A percentile compares a stretch with the other conserved stretches of the same genome.
Conservation (phyloP, 53 echinoderm and acorn worm species). For the Glandiceps talaboti region DNA sequence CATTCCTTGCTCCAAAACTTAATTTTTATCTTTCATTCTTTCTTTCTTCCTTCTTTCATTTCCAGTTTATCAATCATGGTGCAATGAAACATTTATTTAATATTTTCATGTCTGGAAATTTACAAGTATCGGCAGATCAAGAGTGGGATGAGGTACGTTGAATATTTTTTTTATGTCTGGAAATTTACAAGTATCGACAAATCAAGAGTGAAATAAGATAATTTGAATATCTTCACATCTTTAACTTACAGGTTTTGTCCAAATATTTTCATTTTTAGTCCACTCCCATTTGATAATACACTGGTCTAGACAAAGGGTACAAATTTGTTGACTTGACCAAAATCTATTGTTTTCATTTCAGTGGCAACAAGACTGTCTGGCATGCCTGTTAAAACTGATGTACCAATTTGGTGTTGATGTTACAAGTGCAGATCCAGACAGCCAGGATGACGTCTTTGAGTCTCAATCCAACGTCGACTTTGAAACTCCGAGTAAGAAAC, state of each 20-base stretch:
- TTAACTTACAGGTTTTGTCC: no score
- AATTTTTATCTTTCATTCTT: no score
- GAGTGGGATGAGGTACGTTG: slow-evolving; percentile 67
- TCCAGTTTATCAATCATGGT: slow-evolving; percentile 67
- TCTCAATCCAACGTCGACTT: slow-evolving; percentile 39
- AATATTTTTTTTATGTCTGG: no score
- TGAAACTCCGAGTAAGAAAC: background rate
- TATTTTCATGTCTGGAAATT: slow-evolving; percentile 73
- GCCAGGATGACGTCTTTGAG: slow-evolving; percentile 67
- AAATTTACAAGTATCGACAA: no score
- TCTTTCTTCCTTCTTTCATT: no score
- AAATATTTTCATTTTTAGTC: no score
- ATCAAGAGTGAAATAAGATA: no score
- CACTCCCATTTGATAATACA: no score
- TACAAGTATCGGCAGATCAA: slow-evolving; percentile 37
- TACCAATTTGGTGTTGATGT: slow-evolving; percentile 69
- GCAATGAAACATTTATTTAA: slow-evolving; percentile 65
- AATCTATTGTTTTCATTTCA: slow-evolving; percentile 1
- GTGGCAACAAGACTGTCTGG: slow-evolving; percentile 84
- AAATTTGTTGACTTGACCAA: background rate
- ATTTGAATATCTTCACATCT: no score
- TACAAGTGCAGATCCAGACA: slow-evolving; percentile 25
- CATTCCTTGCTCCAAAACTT: no score
- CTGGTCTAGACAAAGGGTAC: no score
- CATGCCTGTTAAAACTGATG: slow-evolving; percentile 58